phyloP scores from a whole-genome alignment of 2,113 vertebrate genomes.

The Pelmatolapia mariae region DNA sequence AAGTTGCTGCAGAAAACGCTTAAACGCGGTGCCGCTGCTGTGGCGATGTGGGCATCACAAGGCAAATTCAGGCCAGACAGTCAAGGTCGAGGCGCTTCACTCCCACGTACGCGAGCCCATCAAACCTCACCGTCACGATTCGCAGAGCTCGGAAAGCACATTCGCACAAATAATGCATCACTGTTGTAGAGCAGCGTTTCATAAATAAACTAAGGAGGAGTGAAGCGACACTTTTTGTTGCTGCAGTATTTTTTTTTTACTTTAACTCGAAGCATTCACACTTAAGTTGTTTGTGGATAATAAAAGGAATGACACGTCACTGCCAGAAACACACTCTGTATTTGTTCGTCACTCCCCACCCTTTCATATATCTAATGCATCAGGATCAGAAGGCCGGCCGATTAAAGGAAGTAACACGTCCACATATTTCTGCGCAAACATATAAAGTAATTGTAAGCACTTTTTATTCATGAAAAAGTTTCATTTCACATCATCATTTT shows the following conservation, averaged over 20 bases:
- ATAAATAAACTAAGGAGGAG: background rate
- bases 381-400: background rate
- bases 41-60: constrained; percentile 23
- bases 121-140: constrained; percentile 35
- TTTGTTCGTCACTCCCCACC: background rate
- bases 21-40: background rate
- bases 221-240: background rate
- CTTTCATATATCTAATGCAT: background rate
- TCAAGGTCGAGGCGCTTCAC: constrained; percentile 38
- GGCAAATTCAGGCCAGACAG: constrained; percentile 21
- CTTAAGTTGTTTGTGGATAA: background rate
- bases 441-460: background rate
- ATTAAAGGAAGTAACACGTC: background rate
- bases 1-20: background rate
- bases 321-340: background rate
- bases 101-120: constrained; percentile 17
- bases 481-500: background rate
- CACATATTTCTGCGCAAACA: background rate
- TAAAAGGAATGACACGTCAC: background rate
- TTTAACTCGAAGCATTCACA: background rate
- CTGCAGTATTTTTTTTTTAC: background rate
- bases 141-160: background rate
- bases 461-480: background rate
- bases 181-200: background rate
- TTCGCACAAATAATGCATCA: background rate